Evolutionary conservation across 2,797 vertebrate species (phyloP).

Genomic region (Parauchenoglanis punctatus): DNA sequence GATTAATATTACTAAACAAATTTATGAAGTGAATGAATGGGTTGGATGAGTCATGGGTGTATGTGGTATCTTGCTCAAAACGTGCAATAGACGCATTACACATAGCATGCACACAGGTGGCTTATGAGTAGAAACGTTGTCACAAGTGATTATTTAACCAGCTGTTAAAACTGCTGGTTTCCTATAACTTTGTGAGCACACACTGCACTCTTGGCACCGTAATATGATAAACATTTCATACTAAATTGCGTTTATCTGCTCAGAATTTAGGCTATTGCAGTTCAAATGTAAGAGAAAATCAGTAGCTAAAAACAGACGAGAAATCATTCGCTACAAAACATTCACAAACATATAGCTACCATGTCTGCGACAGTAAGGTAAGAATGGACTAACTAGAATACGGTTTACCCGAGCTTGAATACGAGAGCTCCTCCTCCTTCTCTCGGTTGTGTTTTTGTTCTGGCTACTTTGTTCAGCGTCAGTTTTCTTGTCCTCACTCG

Average conservation of each 20-base stretch:
- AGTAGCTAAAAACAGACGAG: not conserved
- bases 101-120: not conserved
- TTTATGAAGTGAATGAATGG: not conserved
- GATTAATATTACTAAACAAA: not conserved
- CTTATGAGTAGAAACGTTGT: not conserved
- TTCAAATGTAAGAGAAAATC: no score
- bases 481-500: not conserved
- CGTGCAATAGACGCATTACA: not conserved
- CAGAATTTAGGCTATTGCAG: not conserved
- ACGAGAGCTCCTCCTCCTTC: not conserved
- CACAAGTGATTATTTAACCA: not conserved
- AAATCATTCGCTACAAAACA: not conserved
- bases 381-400: not conserved
- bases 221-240: not conserved
- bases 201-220: not conserved
- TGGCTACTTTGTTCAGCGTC: not conserved
- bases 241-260: not conserved
- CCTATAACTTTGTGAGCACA: not conserved
- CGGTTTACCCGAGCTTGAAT: slow-evolving; percentile 14
- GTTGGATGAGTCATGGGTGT: not conserved
- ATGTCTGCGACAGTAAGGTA: not conserved
- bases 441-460: not conserved
- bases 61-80: not conserved
- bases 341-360: not conserved
- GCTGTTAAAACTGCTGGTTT: not conserved